phyloP scores from a whole-genome alignment of 2,113 vertebrate species.

The Picathartes gymnocephalus region DNA sequence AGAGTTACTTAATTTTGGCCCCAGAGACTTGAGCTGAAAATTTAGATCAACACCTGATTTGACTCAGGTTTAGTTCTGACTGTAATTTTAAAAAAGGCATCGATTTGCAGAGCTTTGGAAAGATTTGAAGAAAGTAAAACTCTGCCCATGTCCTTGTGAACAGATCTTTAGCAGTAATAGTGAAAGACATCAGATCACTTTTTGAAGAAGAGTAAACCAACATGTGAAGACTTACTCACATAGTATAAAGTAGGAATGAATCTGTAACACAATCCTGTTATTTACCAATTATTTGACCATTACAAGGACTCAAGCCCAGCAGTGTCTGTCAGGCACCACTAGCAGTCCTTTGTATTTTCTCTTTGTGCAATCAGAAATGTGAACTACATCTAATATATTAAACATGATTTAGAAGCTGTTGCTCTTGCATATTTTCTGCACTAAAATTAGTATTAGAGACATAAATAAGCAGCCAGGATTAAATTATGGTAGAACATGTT shows the following conservation, averaged over 20 bases:
- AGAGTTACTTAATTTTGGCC: background rate
- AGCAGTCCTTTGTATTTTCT: background rate
- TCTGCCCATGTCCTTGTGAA: background rate
- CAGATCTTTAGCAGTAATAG: background rate
- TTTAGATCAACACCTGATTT: background rate
- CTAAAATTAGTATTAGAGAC: background rate
- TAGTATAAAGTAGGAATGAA: background rate
- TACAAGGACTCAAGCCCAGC: background rate
- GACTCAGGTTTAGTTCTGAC: background rate
- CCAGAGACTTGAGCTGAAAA: background rate
- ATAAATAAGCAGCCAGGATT: background rate
- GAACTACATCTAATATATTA: background rate
- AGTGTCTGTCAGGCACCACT: background rate
- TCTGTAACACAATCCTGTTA: background rate
- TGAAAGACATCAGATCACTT: background rate
- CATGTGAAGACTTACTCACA: background rate
- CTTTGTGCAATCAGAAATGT: background rate
- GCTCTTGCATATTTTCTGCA: background rate
- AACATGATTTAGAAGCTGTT: background rate
- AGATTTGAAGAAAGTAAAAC: background rate
- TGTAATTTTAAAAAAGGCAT: background rate
- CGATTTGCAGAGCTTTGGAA: background rate
- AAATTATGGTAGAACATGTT: background rate
- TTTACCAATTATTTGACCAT: background rate
- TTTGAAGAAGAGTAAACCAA: background rate